Base-by-base conservation (phyloP, 2,888 invertebrate species). In the Epiperipatus broadwayi region DNA sequence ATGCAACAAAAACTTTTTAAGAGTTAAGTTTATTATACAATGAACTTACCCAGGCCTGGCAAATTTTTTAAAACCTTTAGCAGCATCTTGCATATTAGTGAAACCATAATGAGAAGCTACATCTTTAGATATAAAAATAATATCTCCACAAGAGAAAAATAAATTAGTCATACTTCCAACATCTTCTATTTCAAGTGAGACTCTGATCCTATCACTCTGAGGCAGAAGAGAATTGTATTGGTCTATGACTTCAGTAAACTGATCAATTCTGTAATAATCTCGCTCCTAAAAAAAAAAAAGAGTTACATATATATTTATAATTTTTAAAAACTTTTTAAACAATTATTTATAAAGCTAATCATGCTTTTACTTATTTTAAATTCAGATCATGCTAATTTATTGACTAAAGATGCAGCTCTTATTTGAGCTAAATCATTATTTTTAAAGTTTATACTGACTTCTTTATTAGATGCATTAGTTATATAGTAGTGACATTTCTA, bases 91-190 rank as follows among this genome's bases (percentile, higher is more conserved):
- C 52, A 67, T 66, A 48, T 61, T 62, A 2, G 48, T 48, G 52
- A 63, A 70, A 8, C 70, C 70, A 43, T 64, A 53, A 29, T 59
- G 56, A 12, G 49, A 49, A 2, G 73, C 70, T 52, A 70, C 69
- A 44, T 74, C 73, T 50, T 71, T 75, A 2, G 72, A 69, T n/a
- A 76, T 55, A 52, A 76, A 73, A 4, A 71, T 61, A 37, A 67
- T 60, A 49, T 74, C 69, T 4, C 63, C 66, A 8, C 60, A 53
- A 8, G 63, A 54, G 21, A 67, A 54, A n/a, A 73, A 50, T 35
- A 58, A 56, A 8, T 66, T 50, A 16, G 68, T 53, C 36, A 63
- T 64, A 1, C 56, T 50, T 32, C 56, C 60, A 1, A 59, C 51
- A 48, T 69, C 68, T 51, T 75, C 74, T 39, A 75, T 50, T 50